phyloP scores from a whole-genome alignment of 2,888 invertebrate genomes.

The Cantharis rustica region DNA sequence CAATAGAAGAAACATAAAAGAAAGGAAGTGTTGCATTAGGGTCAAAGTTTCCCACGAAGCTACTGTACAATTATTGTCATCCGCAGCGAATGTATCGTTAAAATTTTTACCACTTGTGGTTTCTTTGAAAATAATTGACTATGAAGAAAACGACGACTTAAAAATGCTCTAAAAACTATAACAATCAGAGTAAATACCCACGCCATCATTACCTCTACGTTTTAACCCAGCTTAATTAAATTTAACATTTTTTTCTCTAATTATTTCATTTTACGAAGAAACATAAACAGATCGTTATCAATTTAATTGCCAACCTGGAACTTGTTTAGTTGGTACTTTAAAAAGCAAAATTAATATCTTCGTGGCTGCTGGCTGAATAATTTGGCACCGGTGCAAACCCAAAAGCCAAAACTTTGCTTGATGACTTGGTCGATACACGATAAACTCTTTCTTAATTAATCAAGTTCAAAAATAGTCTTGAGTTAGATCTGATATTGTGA shows the following conservation, averaged over 20 bases:
- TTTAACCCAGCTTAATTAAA: background rate
- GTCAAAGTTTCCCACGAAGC: conserved; percentile 3
- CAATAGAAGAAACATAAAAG: background rate
- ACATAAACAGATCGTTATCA: background rate
- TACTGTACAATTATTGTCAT: background rate
- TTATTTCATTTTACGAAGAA: background rate
- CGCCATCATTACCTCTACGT: background rate
- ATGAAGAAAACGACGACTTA: background rate
- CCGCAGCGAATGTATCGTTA: background rate
- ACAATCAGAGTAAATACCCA: background rate
- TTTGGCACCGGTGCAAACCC: background rate
- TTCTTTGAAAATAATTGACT: background rate
- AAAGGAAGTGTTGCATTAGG: conserved; percentile 1
- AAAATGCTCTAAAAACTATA: background rate
- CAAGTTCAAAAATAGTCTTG: no score
- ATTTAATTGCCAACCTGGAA: background rate
- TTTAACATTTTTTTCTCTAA: background rate
- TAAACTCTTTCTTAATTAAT: no score
- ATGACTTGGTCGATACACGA: no score
- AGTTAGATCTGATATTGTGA: no score
- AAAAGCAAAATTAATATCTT: background rate
- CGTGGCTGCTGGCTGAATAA: background rate
- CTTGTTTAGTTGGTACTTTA: background rate
- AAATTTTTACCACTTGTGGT: background rate
- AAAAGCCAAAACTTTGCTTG: no score